phyloP scores from a whole-genome alignment of 2,888 invertebrate genomes.

The Julus scandinavius region DNA sequence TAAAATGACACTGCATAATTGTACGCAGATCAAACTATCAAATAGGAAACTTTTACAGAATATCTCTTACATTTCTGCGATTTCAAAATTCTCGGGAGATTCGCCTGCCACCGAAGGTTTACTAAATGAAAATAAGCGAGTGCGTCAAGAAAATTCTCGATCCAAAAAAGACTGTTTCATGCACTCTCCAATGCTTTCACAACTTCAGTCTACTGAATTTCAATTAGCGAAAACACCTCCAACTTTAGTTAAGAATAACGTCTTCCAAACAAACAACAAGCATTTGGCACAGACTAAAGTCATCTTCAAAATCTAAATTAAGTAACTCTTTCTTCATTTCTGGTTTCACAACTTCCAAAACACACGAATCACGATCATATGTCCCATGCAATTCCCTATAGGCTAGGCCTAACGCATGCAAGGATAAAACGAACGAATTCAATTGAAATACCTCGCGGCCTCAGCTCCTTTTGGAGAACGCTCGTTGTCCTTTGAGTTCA shows the following conservation, averaged over 20 bases:
- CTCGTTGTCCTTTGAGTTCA: constrained; percentile 64
- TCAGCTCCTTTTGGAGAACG: constrained; percentile 62
- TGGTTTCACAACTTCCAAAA: constrained; percentile 24
- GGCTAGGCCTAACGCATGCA: not conserved
- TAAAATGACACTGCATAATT: not conserved
- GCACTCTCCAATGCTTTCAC: not conserved
- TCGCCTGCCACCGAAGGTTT: not conserved
- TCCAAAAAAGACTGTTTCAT: not conserved
- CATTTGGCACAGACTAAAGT: not conserved
- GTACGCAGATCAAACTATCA: not conserved
- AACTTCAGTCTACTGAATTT: not conserved
- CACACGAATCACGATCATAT: not conserved
- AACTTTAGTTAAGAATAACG: not conserved
- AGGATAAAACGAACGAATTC: not conserved
- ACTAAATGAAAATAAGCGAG: constrained; percentile 42
- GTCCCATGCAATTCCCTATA: not conserved
- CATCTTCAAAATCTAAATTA: not conserved
- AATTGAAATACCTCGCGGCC: constrained; percentile 63
- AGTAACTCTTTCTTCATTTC: constrained; percentile 2
- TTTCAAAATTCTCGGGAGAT: not conserved
- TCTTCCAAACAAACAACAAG: not conserved
- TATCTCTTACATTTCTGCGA: constrained; percentile 48
- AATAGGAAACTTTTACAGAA: not conserved
- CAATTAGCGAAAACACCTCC: not conserved
- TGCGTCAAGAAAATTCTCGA: not conserved